A percentile compares a stretch with the other conserved stretches of the same genome.
Conservation (phyloP, 2,888 invertebrate genomes). For the Hofmannophila pseudospretella region DNA sequence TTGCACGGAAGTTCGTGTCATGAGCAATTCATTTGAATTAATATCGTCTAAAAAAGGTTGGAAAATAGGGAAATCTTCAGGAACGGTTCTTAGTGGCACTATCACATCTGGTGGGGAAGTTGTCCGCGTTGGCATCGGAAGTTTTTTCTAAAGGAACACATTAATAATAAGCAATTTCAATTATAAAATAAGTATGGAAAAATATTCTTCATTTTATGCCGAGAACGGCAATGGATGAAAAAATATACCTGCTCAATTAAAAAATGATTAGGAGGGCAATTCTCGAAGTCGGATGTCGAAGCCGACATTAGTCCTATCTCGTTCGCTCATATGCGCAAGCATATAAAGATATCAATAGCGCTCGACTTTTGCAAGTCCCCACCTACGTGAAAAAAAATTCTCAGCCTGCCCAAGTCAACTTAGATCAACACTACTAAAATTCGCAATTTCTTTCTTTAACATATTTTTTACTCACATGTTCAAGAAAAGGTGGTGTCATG, state of each 20-base stretch:
- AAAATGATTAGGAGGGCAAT: too few species aligned
- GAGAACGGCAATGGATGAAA: too few species aligned
- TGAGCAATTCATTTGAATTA: conserved; percentile 14
- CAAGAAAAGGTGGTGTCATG: conserved; percentile 33
- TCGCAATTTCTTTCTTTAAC: conserved; percentile 2
- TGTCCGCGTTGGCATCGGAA: conserved; percentile 30
- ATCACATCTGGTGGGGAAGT: conserved; percentile 19
- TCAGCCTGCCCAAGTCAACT: too few species aligned
- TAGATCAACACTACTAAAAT: too few species aligned
- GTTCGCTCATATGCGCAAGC: too few species aligned
- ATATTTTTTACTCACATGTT: conserved; percentile 32
- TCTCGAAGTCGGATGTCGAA: too few species aligned
- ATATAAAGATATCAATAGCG: too few species aligned
- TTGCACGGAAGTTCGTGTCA: conserved; percentile 20
- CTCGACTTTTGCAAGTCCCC: background rate
- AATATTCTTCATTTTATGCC: too few species aligned
- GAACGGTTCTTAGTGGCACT: conserved; percentile 32
- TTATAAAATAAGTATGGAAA: too few species aligned
- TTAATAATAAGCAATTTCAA: background rate
- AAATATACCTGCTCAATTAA: too few species aligned
- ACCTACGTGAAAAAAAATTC: background rate
- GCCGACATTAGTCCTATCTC: too few species aligned
- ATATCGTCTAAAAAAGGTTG: conserved; percentile 24
- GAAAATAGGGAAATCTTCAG: conserved; percentile 22
- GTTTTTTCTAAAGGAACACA: conserved; percentile 9